Percentiles rank a stretch among this genome's conserved stretches.
Conservation (phyloP, 2,113 vertebrate species). For the Empidonax traillii region DNA sequence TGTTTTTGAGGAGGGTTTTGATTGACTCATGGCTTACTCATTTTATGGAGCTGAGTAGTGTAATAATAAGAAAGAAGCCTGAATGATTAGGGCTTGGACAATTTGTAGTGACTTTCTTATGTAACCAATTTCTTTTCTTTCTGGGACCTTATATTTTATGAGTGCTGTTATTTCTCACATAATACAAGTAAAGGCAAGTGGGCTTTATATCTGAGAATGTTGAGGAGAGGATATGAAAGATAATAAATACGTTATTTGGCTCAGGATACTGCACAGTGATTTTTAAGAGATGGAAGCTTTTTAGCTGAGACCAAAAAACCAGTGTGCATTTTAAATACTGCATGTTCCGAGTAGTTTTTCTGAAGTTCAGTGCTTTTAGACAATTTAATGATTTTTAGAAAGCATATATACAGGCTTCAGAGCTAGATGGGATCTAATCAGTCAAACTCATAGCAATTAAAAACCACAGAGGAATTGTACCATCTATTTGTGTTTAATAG, state of each 20-base stretch:
- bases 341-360: neutral
- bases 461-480: neutral
- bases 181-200: neutral
- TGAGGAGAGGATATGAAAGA: neutral
- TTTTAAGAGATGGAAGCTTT: neutral
- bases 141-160: neutral
- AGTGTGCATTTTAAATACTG: neutral
- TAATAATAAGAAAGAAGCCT: neutral
- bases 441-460: neutral
- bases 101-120: neutral
- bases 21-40: slow-evolving; percentile 6
- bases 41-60: neutral
- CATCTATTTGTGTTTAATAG: neutral
- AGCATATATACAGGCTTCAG: neutral
- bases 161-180: neutral
- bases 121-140: neutral
- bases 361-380: neutral
- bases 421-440: neutral
- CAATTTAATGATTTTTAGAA: neutral
- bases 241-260: neutral
- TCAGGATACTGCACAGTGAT: neutral
- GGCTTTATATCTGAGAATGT: neutral
- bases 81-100: neutral
- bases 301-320: neutral
- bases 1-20: slow-evolving; percentile 16